A percentile compares a stretch with the other conserved stretches of the same genome.
These are phyloP conservation scores for Sussaba pulchella DNA, from an alignment of 2,888 invertebrate genomes.

Conservation along the genomic window DNA sequence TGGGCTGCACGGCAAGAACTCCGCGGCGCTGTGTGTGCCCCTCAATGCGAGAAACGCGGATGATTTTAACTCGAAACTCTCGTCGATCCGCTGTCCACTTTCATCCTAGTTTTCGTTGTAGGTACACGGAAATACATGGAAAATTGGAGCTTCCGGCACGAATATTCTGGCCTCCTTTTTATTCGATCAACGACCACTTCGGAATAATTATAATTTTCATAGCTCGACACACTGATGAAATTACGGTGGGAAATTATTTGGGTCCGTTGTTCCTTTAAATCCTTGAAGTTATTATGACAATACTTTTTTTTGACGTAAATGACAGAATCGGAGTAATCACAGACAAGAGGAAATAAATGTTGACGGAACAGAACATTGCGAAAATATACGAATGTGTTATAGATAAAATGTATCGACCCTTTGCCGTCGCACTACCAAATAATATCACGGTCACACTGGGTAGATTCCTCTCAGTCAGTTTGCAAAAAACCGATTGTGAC, in stretches of 20 bases:
- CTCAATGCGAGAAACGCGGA: conserved; percentile 50
- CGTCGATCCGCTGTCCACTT: conserved; percentile 37
- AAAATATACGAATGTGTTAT: conserved; percentile 2
- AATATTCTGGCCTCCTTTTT: conserved; percentile 18
- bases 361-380: background rate
- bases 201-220: conserved; percentile 30
- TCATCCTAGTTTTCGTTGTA: conserved; percentile 31
- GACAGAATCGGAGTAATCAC: too few species aligned
- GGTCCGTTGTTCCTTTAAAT: too few species aligned
- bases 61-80: conserved; percentile 56
- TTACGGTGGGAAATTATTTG: too few species aligned
- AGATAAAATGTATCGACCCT: conserved; percentile 9
- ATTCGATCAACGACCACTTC: background rate
- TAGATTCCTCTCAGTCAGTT: too few species aligned
- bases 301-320: too few species aligned
- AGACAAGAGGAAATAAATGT: background rate
- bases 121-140: conserved; percentile 24
- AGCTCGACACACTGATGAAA: too few species aligned
- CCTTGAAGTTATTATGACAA: too few species aligned
- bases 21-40: conserved; percentile 15
- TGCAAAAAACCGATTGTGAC: too few species aligned
- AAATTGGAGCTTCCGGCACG: background rate
- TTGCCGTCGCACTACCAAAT: too few species aligned
- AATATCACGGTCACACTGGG: too few species aligned
- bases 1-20: conserved; percentile 14